Conservation (phyloP, 2,113 vertebrate species). For the Trematomus loennbergii region DNA sequence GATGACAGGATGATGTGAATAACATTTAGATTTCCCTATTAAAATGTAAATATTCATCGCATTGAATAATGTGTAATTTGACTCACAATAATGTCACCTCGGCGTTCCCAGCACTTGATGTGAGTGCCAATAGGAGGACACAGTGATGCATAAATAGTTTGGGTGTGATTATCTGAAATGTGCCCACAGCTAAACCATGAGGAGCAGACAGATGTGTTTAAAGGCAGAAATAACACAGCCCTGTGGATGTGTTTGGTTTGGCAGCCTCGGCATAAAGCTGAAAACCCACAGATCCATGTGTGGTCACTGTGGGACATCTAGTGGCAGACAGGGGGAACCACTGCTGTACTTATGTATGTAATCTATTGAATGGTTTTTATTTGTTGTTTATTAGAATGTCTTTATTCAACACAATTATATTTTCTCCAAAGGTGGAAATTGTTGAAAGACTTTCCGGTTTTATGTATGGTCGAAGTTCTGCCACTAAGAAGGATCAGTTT, state of each 20-base stretch:
- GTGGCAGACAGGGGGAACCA: constrained; percentile 44
- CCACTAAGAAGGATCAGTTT: too few species aligned
- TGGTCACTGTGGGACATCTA: constrained; percentile 70
- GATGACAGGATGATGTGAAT: constrained; percentile 3
- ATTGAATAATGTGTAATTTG: constrained; percentile 25
- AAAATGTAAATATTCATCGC: constrained; percentile 16
- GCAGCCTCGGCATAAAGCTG: constrained; percentile 10
- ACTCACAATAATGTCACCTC: constrained; percentile 33
- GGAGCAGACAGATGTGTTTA: constrained; percentile 48
- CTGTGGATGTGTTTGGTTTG: constrained; percentile 52
- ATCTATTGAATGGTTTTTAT: too few species aligned
- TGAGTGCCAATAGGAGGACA: constrained; percentile 40
- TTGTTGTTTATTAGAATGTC: too few species aligned
- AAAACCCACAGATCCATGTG: not conserved
- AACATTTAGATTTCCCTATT: constrained; percentile 10
- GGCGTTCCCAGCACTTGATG: constrained; percentile 45
- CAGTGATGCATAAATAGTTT: constrained; percentile 42
- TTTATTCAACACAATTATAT: too few species aligned
- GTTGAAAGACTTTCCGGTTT: too few species aligned
- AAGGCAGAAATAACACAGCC: constrained; percentile 50
- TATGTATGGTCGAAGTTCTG: too few species aligned
- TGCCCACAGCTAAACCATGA: constrained; percentile 44
- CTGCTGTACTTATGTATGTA: too few species aligned
- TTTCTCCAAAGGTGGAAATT: too few species aligned
- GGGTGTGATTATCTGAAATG: constrained; percentile 50